Conservation (phyloP, 2,113 vertebrate species). For the Sander lucioperca region DNA sequence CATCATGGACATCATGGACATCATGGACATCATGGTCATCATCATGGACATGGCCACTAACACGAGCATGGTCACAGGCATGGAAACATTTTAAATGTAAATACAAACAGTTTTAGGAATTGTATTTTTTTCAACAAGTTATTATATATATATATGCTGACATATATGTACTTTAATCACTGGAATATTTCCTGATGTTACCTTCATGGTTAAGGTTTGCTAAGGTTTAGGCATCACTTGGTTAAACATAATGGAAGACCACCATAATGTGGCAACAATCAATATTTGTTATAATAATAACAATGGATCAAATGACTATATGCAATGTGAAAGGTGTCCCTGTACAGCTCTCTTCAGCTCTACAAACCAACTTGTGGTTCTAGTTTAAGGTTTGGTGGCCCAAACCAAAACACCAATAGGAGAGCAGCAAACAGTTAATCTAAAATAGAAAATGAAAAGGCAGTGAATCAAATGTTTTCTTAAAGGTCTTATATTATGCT, state of each 20-base stretch:
- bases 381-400: neutral
- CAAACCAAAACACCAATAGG: too few relatives aligned
- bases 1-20: fast-evolving
- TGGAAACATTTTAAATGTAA: neutral
- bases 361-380: neutral
- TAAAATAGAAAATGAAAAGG: too few relatives aligned
- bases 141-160: too few relatives aligned
- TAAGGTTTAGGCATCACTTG: neutral
- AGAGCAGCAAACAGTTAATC: too few relatives aligned
- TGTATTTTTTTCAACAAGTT: too few relatives aligned
- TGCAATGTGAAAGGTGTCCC: neutral
- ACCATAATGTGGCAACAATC: neutral
- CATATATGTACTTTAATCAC: too few relatives aligned
- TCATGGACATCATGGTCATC: neutral
- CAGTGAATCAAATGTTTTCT: too few relatives aligned
- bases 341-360: neutral
- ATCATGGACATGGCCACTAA: neutral
- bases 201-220: neutral
- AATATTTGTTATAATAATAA: neutral
- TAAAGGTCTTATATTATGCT: too few relatives aligned
- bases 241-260: neutral
- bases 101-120: too few relatives aligned
- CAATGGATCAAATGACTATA: neutral
- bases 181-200: too few relatives aligned
- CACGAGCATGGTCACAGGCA: slow-evolving; percentile 52